Conservation (phyloP, 2,797 vertebrate species). For the Betta splendens region DNA sequence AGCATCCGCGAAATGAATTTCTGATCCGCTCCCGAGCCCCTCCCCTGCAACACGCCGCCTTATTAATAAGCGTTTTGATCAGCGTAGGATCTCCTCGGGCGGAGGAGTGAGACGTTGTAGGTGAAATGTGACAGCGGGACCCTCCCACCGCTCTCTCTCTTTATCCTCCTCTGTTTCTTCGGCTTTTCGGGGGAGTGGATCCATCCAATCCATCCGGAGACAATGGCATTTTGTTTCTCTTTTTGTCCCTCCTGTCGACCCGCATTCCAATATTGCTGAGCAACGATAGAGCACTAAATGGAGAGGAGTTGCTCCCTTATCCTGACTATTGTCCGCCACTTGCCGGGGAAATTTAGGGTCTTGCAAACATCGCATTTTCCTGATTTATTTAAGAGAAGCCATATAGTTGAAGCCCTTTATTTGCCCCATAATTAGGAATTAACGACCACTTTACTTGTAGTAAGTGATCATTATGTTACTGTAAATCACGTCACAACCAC, state of each 20-base stretch:
- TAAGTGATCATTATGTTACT: conserved; percentile 74
- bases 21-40: conserved; percentile 63
- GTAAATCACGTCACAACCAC: conserved; percentile 73
- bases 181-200: conserved; percentile 80
- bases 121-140: conserved; percentile 81
- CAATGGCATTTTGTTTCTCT: conserved; percentile 92
- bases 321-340: conserved; percentile 73
- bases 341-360: conserved; percentile 68
- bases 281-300: conserved; percentile 78
- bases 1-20: conserved; percentile 66
- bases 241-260: conserved; percentile 86
- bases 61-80: conserved; percentile 82
- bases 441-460: conserved; percentile 64
- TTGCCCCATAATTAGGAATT: conserved; percentile 72
- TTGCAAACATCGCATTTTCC: conserved; percentile 64
- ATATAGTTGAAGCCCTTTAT: conserved; percentile 68
- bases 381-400: conserved; percentile 83
- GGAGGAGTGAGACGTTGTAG: conserved; percentile 81
- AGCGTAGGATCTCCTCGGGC: conserved; percentile 75
- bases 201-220: conserved; percentile 84
- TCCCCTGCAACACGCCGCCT: conserved; percentile 63
- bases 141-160: conserved; percentile 79
- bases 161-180: conserved; percentile 65
- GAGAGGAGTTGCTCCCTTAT: conserved; percentile 80
- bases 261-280: conserved; percentile 88